Percentiles rank a stretch among this genome's conserved stretches.
These are phyloP conservation scores for Apodemus sylvaticus DNA, from an alignment of 2,113 vertebrate genomes.

Conservation along the genomic window DNA sequence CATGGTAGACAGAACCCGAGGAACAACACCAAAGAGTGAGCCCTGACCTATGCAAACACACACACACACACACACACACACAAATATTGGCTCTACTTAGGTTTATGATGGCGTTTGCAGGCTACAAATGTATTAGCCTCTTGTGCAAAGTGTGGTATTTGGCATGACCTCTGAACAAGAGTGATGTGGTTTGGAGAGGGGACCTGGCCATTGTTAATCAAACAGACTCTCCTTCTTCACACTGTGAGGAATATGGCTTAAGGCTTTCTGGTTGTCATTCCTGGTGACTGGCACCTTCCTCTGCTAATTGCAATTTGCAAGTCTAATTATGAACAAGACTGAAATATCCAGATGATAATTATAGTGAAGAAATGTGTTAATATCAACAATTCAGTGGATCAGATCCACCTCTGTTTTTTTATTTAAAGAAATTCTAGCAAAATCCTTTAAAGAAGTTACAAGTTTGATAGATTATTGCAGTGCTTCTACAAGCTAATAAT, in stretches of 20 bases:
- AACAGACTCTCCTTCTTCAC: background rate
- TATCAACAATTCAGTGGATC: constrained; percentile 33
- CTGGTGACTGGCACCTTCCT: background rate
- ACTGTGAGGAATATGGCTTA: background rate
- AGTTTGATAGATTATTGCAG: background rate
- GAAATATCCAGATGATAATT: constrained; percentile 48
- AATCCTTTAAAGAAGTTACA: background rate
- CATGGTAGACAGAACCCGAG: background rate
- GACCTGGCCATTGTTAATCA: background rate
- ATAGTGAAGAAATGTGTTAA: constrained; percentile 55
- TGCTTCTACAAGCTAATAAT: background rate
- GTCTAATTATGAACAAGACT: constrained; percentile 46
- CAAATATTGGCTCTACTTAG: background rate
- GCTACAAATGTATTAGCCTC: background rate
- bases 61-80: background rate
- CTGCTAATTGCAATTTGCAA: constrained; percentile 33
- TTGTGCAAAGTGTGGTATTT: background rate
- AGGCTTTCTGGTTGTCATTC: constrained; percentile 24
- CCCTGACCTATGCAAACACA: too few relatives aligned
- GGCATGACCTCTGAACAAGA: background rate
- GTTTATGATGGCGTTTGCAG: background rate
- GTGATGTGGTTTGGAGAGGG: background rate
- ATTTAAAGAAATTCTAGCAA: constrained; percentile 24
- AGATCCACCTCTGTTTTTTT: constrained; percentile 12
- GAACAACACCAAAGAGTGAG: background rate